Evolutionary conservation across 2,888 invertebrate genomes (phyloP).

Genomic region (Drosophila incognita): DNA sequence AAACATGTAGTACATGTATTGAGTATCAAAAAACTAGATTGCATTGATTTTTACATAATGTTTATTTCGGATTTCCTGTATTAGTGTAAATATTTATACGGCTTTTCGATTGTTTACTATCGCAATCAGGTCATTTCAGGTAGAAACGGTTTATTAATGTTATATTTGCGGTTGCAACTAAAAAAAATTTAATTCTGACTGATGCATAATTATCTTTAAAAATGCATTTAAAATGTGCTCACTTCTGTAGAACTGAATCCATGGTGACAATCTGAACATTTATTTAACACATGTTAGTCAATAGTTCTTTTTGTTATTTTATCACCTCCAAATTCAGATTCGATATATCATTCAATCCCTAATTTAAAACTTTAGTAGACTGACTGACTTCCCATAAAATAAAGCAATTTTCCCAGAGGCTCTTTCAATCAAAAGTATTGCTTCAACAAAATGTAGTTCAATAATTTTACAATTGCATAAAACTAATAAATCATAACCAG

Average conservation of each 20-base stretch:
- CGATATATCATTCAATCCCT: background rate
- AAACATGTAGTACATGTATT: conserved; percentile 1
- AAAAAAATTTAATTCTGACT: background rate
- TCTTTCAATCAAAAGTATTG: background rate
- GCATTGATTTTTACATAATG: conserved; percentile 18
- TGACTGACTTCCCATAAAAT: background rate
- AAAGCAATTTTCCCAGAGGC: background rate
- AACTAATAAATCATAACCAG: background rate
- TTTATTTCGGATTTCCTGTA: conserved; percentile 40
- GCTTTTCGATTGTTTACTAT: conserved; percentile 21
- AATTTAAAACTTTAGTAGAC: background rate
- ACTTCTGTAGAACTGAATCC: background rate
- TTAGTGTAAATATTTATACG: conserved; percentile 44
- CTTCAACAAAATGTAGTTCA: background rate
- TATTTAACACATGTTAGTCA: background rate
- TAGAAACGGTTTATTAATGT: background rate
- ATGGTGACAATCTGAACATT: background rate
- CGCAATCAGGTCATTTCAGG: background rate
- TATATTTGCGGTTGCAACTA: background rate
- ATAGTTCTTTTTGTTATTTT: background rate
- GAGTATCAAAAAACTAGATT: conserved; percentile 5
- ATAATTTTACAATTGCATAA: background rate
- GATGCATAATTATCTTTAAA: background rate
- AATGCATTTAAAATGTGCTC: background rate
- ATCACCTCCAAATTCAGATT: background rate